These are phyloP conservation scores for Molorchus minor DNA, from an alignment of 2,888 invertebrate species.

Conservation along the genomic window DNA sequence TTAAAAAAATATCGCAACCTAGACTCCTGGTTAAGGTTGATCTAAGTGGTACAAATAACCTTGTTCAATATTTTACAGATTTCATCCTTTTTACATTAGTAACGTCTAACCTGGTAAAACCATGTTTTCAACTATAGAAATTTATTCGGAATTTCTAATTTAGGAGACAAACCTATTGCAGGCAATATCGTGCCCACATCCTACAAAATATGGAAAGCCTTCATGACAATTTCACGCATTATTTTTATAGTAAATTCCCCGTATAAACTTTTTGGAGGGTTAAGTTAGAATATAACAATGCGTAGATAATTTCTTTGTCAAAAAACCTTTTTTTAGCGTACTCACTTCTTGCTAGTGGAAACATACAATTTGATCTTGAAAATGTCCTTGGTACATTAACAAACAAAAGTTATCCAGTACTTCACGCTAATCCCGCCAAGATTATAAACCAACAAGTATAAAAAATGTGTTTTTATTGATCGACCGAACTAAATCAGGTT, in stretches of 20 bases:
- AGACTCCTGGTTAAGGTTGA: too few relatives aligned
- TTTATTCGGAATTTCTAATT: too few relatives aligned
- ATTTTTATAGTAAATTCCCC: not conserved
- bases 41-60: too few relatives aligned
- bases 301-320: not conserved
- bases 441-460: conserved; percentile 4
- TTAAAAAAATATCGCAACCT: too few relatives aligned
- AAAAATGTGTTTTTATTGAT: conserved; percentile 2
- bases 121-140: too few relatives aligned
- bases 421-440: not conserved
- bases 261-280: not conserved
- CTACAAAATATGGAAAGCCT: not conserved
- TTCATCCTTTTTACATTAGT: too few relatives aligned
- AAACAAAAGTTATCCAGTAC: not conserved
- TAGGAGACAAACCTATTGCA: too few relatives aligned
- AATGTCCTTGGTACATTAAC: not conserved
- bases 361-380: conserved; percentile 2
- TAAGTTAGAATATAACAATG: not conserved
- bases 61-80: too few relatives aligned
- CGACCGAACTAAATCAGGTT: not conserved
- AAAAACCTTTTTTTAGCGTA: too few relatives aligned
- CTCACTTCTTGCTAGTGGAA: not conserved
- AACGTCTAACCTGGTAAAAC: too few relatives aligned
- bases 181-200: too few relatives aligned
- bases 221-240: not conserved